A percentile compares a stretch with the other conserved stretches of the same genome.
Evolutionary conservation across 2,113 vertebrate species (phyloP).

Genomic region (Myotis lucifugus): DNA sequence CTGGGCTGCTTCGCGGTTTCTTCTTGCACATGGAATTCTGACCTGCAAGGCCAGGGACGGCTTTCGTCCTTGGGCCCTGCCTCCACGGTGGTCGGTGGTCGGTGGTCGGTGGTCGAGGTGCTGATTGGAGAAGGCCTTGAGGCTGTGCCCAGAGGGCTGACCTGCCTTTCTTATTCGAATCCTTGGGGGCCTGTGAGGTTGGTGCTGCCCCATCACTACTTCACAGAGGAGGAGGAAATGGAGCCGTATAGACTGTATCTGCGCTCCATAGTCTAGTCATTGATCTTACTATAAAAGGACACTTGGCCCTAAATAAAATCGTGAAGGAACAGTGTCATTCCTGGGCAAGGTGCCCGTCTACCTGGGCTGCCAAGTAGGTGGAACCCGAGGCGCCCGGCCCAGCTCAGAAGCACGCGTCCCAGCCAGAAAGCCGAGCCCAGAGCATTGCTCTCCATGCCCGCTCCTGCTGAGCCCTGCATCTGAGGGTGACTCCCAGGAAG

Average conservation of each 20-base stretch:
- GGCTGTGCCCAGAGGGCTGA: rapidly evolving
- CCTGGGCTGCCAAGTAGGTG: rapidly evolving
- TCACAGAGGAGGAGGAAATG: neutral
- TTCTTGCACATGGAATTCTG: slow-evolving; percentile 22
- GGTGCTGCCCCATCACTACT: rapidly evolving
- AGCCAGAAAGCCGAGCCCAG: neutral
- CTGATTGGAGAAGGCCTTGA: neutral
- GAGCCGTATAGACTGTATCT: rapidly evolving
- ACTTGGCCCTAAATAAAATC: neutral
- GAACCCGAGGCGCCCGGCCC: too few relatives aligned
- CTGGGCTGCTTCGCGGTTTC: slow-evolving; percentile 34
- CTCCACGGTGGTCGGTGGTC: neutral
- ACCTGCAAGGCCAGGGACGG: neutral
- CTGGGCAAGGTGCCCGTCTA: rapidly evolving
- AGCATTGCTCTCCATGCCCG: rapidly evolving
- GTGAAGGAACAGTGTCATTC: neutral
- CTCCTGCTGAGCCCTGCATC: too few relatives aligned
- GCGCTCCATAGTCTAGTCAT: too few relatives aligned
- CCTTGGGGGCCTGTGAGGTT: neutral
- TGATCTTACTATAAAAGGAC: too few relatives aligned
- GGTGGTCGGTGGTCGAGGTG: neutral
- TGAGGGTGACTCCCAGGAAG: rapidly evolving
- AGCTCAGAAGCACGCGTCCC: rapidly evolving
- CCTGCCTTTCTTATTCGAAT: neutral
- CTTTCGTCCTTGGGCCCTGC: neutral